Conservation (phyloP, 2,888 invertebrate genomes). For the Nemotelus pantherinus region DNA sequence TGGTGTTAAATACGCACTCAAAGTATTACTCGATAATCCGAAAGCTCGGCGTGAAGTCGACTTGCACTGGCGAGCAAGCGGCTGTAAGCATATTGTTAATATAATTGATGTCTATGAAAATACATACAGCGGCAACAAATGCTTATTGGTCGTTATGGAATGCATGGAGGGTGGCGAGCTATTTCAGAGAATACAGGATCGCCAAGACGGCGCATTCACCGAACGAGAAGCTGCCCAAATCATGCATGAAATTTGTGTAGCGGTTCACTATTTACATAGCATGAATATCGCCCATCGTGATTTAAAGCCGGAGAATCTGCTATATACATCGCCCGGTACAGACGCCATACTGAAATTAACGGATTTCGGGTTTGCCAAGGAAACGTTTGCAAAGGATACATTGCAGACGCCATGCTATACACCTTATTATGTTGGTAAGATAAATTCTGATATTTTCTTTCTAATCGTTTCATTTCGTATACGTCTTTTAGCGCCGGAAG, state of each 20-base stretch:
- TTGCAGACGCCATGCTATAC: constrained; percentile 99
- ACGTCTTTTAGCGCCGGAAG: constrained; percentile 69
- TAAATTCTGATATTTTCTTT: background rate
- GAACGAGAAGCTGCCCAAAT: constrained; percentile 95
- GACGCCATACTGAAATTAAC: constrained; percentile 92
- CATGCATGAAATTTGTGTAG: constrained; percentile 95
- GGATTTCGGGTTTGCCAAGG: constrained; percentile 99
- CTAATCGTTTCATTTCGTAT: background rate
- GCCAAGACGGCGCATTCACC: constrained; percentile 94
- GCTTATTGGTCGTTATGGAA: constrained; percentile 98
- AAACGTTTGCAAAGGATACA: constrained; percentile 84
- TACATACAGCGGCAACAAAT: constrained; percentile 88
- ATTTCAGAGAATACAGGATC: constrained; percentile 95
- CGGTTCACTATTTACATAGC: constrained; percentile 92
- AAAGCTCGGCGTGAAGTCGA: constrained; percentile 96
- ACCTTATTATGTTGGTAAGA: constrained; percentile 94
- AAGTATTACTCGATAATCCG: constrained; percentile 90
- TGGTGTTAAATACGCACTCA: constrained; percentile 87
- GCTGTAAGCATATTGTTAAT: constrained; percentile 92
- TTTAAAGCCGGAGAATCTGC: constrained; percentile 96
- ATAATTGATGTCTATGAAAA: constrained; percentile 95
- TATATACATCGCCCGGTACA: constrained; percentile 81
- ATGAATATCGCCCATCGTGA: constrained; percentile 97
- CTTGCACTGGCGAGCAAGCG: constrained; percentile 92
- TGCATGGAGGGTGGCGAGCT: constrained; percentile 99